Base-by-base conservation (phyloP, 2,888 invertebrate genomes). In the Ceraclea dissimilis region DNA sequence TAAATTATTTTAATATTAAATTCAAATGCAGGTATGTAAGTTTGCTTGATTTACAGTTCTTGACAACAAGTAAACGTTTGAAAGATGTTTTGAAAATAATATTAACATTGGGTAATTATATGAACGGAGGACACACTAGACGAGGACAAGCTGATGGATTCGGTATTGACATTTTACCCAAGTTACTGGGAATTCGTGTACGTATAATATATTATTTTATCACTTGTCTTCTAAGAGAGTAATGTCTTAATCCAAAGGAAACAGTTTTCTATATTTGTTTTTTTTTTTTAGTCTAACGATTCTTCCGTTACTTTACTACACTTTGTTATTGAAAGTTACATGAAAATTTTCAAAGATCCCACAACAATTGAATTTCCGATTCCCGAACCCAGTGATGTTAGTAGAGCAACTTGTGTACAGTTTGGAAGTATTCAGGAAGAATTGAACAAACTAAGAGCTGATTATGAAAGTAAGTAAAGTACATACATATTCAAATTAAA, bases 81-180 rank as follows among this genome's bases (percentile, higher is more conserved):
- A 91, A 91, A 70, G 83, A 84, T 65, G 80, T 97, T 46, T 85
- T 97, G 68, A 87, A 92, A 1, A 84, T 96, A 50, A 92, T 96
- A 63, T 73, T 97, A 62, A 92, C 95, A 0, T 77, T 95, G 17
- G 97, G 97, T 5, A 97, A 97, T 71, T 96, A 93, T 66, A 96
- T 97, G 96, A 97, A 97, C 66, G 96, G 95, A 17, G 96, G 96
- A 10, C 95, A 94, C 70, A 83, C 89, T 51, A 84, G 87, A 63
- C 78, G 96, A 55, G 96, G 96, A 0, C 96, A 97, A 73, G 96
- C 97, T 0, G 97, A 97, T 70, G 96, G 96, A 0, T 97, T 96
- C 66, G 93, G 91, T 2, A 72, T 97, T 31, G 95, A 96, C 69
- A 96, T 97, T 67, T 77, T 97, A 10, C 81, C 91, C 0, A 95